Conservation (phyloP, 2,888 invertebrate genomes). For the Zonitis immaculata region DNA sequence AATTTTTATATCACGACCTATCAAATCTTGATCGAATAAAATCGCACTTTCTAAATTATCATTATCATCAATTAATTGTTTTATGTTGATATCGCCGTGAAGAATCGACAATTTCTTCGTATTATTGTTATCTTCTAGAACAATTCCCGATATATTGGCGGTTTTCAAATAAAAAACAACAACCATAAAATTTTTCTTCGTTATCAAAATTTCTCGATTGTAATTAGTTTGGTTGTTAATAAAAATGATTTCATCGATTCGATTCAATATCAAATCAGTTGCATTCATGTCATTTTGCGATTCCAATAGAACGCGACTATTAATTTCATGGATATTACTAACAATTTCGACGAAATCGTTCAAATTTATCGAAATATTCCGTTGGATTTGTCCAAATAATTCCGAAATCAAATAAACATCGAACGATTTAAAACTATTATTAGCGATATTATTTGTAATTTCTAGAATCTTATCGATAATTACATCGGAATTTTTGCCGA, state of each 20-base stretch:
- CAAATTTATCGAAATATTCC: constrained; percentile 5
- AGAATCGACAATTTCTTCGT: background rate
- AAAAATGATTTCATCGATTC: constrained; percentile 54
- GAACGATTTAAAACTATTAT: constrained; percentile 3
- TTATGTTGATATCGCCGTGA: background rate
- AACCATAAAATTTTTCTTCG: background rate
- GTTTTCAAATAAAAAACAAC: background rate
- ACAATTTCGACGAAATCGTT: constrained; percentile 5
- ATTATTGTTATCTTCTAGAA: background rate
- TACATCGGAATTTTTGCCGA: background rate
- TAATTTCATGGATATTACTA: constrained; percentile 8
- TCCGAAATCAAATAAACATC: constrained; percentile 11
- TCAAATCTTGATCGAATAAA: constrained; percentile 5
- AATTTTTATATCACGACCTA: background rate
- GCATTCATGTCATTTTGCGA: constrained; percentile 9
- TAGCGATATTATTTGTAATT: constrained; percentile 6
- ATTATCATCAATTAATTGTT: background rate
- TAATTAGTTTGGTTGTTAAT: constrained; percentile 23
- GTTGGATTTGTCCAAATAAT: constrained; percentile 5
- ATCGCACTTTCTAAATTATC: constrained; percentile 9
- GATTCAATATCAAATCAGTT: constrained; percentile 51
- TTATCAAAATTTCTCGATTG: background rate
- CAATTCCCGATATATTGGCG: background rate
- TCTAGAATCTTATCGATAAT: constrained; percentile 3
- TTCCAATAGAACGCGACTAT: constrained; percentile 1